Evolutionary conservation across 2,113 vertebrate genomes (phyloP).

Genomic region (Anhinga anhinga): DNA sequence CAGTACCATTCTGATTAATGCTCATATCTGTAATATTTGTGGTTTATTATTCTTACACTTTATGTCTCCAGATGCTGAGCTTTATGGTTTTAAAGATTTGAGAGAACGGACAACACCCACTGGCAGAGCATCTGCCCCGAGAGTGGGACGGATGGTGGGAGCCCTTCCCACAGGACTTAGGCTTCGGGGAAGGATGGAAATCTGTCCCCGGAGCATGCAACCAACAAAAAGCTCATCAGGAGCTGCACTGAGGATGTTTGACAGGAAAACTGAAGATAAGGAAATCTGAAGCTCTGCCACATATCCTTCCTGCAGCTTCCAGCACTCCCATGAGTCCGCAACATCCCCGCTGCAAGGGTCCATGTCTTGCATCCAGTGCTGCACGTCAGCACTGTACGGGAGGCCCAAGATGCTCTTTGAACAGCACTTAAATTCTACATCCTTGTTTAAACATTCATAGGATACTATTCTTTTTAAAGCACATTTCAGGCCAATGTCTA

Average conservation of each 20-base stretch:
- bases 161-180: not conserved
- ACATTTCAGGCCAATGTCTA: not conserved
- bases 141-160: not conserved
- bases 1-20: not conserved
- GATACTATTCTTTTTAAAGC: not conserved
- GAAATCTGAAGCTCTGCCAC: not conserved
- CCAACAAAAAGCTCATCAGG: not conserved
- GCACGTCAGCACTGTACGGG: fast-evolving
- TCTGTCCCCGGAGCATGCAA: not conserved
- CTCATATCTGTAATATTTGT: not conserved
- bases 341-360: fast-evolving
- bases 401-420: not conserved
- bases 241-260: not conserved
- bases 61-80: not conserved
- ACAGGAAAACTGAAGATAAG: not conserved
- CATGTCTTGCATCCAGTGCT: fast-evolving
- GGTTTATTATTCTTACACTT: not conserved
- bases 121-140: not conserved
- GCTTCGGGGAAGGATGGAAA: not conserved
- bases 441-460: not conserved
- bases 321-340: fast-evolving
- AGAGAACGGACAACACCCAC: not conserved
- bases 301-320: fast-evolving
- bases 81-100: not conserved
- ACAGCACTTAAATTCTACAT: not conserved